Evolutionary conservation across 2,797 vertebrate species (phyloP), one percentile per base, ranked within the genome.

Genomic region (Phaenicophaeus curvirostris): DNA sequence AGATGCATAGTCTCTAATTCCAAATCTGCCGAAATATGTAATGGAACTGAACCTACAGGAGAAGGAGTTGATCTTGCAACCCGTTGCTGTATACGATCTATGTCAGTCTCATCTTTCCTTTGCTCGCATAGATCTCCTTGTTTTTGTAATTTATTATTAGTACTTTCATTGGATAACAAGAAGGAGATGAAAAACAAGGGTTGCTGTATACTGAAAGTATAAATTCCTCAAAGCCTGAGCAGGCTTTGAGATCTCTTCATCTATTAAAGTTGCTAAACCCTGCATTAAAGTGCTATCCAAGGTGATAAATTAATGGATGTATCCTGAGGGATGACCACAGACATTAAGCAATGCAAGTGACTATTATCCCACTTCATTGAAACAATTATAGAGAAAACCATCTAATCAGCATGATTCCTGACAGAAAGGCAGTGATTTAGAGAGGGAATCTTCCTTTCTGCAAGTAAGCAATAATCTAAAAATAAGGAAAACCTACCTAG

Each of bases 381-480:
- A 90, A 82, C 69, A 77, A 63, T 88, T 93, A 67, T 67, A 57
- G 71, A 94, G 93, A 81, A 94, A 95, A 69, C 81, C 35, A 80
- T 79, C 61, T 68, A 48, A 85, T 87, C 57, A 72, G 72, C 72
- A 46, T 54, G 39, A 83, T 89, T 92, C 75, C 61, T 93, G 78
- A 62, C 0, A 2, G 81, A 76, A 92, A 90, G 44, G 6, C 75
- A 30, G 37, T 92, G 86, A 90, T 93, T 95, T 94, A 87, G 61
- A 63, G 72, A 58, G 46, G 74, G 63, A 77, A 90, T 83, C 13
- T 85, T 92, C 88, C 30, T 6, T 87, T 94, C 81, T 65, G 86
- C 84, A 94, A 87, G 89, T 89, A 96, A 90, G 83, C 94, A 92
- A 51, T 90, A 73, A 67, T 63, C 46, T 77, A 48, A 87, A 78